Evolutionary conservation across 2,797 vertebrate genomes (phyloP).

Genomic region (Mus minutoides): DNA sequence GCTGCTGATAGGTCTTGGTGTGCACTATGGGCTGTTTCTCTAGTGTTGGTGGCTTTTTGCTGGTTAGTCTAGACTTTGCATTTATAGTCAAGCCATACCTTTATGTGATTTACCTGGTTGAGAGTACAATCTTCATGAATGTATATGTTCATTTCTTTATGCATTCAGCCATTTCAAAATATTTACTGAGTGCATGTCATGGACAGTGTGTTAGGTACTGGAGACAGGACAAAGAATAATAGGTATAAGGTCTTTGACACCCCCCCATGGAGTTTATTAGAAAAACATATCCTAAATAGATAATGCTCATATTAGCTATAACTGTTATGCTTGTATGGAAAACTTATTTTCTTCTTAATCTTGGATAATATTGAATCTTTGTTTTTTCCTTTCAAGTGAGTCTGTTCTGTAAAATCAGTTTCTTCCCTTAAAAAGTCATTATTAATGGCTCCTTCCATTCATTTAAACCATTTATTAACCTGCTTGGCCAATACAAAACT

Average conservation of each 20-base stretch:
- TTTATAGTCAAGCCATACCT: not conserved
- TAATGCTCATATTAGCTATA: conserved; percentile 38
- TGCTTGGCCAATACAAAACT: conserved; percentile 46
- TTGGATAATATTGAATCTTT: conserved; percentile 16
- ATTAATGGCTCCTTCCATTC: conserved; percentile 14
- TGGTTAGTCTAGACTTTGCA: not conserved
- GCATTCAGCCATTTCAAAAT: conserved; percentile 40
- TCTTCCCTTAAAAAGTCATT: conserved; percentile 24
- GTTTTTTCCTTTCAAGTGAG: not conserved
- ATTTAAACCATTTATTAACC: conserved; percentile 30
- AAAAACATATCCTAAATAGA: conserved; percentile 51
- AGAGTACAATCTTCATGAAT: not conserved
- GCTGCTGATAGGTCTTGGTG: not conserved
- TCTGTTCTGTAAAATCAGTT: conserved; percentile 47
- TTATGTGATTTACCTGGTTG: not conserved
- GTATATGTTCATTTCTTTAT: conserved; percentile 19
- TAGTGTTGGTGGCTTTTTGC: not conserved
- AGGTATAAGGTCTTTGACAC: not conserved
- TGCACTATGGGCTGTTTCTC: not conserved
- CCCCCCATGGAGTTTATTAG: not conserved
- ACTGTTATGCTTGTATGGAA: not conserved
- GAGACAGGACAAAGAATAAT: conserved; percentile 48
- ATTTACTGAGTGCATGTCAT: conserved; percentile 23
- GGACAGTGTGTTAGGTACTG: not conserved
- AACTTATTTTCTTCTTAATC: conserved; percentile 53